phyloP scores from a whole-genome alignment of 2,113 vertebrate genomes.

The Lycocorax pyrrhopterus region DNA sequence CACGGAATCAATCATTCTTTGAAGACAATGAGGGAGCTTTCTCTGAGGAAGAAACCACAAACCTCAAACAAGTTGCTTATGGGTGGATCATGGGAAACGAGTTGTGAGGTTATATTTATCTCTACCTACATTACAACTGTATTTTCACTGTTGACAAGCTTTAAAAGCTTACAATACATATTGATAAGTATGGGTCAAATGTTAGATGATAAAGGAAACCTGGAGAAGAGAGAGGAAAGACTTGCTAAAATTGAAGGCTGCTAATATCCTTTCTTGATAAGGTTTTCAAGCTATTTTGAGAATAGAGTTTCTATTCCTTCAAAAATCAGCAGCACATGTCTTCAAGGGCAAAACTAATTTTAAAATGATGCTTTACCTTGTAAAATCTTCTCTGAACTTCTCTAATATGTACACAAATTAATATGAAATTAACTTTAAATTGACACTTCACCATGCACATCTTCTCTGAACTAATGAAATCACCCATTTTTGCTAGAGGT shows the following conservation, averaged over 20 bases:
- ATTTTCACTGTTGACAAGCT: constrained; percentile 68
- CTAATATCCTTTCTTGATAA: constrained; percentile 52
- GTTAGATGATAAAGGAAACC: constrained; percentile 63
- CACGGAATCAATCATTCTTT: constrained; percentile 41
- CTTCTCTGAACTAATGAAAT: neutral
- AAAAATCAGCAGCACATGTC: neutral
- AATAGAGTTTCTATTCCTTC: neutral
- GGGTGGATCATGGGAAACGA: constrained; percentile 68
- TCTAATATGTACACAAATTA: neutral
- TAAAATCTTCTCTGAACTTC: neutral
- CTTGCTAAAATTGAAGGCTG: constrained; percentile 39
- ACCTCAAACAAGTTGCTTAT: constrained; percentile 22
- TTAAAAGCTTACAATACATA: constrained; percentile 64
- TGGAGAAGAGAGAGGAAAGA: constrained; percentile 27
- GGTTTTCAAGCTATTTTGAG: constrained; percentile 4
- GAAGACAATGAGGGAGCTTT: constrained; percentile 42
- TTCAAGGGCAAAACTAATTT: neutral
- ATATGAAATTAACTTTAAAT: neutral
- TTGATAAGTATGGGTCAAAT: constrained; percentile 70
- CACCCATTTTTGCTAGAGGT: neutral
- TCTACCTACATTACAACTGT: constrained; percentile 48
- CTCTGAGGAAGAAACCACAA: constrained; percentile 54
- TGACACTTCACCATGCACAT: neutral
- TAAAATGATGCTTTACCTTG: neutral
- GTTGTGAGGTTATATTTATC: constrained; percentile 70